A percentile compares a stretch with the other conserved stretches of the same genome.
phyloP scores from a whole-genome alignment of 2,888 invertebrate genomes.

The Euspilapteryx auroguttella region DNA sequence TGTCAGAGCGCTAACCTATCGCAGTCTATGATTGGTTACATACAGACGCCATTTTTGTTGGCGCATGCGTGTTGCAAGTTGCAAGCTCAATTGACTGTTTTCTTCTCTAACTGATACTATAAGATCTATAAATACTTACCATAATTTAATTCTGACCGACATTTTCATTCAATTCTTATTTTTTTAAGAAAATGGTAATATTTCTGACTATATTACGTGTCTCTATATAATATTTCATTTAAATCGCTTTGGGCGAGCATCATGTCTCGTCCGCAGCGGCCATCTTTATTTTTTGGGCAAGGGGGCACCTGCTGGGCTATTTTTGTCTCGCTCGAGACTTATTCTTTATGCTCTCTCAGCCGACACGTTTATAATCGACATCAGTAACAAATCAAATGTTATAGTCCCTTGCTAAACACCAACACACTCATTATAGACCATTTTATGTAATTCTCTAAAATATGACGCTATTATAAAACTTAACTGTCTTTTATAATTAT shows the following conservation, averaged over 20 bases:
- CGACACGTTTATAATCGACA: constrained; percentile 44
- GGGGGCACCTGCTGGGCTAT: constrained; percentile 30
- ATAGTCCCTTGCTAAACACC: constrained; percentile 45
- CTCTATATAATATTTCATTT: no score
- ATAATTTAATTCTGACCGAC: no score
- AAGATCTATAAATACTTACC: no score
- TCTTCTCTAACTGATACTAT: no score
- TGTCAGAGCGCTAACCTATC: no score
- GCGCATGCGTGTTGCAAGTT: constrained; percentile 45
- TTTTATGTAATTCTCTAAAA: constrained; percentile 46
- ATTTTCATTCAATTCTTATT: constrained; percentile 1
- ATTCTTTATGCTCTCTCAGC: constrained; percentile 27
- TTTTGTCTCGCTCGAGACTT: constrained; percentile 32
- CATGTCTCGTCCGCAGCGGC: constrained; percentile 10
- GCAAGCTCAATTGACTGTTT: no score
- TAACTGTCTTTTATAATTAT: neutral
- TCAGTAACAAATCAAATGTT: constrained; percentile 44
- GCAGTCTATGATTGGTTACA: constrained; percentile 35
- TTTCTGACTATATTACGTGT: no score
- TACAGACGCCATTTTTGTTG: constrained; percentile 46
- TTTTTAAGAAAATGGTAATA: neutral
- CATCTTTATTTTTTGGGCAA: constrained; percentile 25
- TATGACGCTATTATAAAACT: constrained; percentile 22
- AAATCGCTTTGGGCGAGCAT: neutral
- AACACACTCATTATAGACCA: constrained; percentile 51